A percentile compares a stretch with the other conserved stretches of the same genome.
Evolutionary conservation across 2,797 vertebrate genomes (phyloP).

Genomic region (Hipposideros larvatus): DNA sequence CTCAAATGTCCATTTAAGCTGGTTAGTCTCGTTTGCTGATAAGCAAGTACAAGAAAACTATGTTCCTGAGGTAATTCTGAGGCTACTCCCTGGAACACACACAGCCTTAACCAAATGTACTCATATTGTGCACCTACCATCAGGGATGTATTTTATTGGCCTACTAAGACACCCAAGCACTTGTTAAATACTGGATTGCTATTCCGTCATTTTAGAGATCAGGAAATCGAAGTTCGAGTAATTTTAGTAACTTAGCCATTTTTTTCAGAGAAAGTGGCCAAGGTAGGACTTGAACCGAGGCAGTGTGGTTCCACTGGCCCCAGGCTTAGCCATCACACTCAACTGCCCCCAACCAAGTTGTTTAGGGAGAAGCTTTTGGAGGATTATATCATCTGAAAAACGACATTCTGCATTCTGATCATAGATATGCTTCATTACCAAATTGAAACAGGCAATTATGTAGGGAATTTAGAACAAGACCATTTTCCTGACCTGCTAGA

Average conservation of each 20-base stretch:
- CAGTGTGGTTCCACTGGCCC: not conserved
- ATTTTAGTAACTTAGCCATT: not conserved
- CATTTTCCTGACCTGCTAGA: not conserved
- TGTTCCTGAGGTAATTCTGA: not conserved
- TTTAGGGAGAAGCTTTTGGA: not conserved
- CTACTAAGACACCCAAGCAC: not conserved
- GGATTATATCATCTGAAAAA: not conserved
- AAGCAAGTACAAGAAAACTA: not conserved
- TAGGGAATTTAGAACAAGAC: not conserved
- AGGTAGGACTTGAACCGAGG: not conserved
- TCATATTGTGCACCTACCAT: not conserved
- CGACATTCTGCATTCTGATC: not conserved
- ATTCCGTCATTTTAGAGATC: not conserved
- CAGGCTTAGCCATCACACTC: not conserved
- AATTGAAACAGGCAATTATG: conserved; percentile 11
- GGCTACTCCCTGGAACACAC: not conserved
- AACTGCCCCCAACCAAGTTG: not conserved
- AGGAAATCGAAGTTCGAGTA: not conserved
- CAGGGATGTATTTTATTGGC: not conserved
- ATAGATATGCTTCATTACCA: not conserved
- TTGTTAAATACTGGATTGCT: conserved; percentile 15
- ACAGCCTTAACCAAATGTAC: not conserved
- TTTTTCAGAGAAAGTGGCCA: not conserved
- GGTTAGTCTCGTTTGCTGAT: conserved; percentile 11
- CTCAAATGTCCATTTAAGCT: not conserved